A percentile compares a stretch with the other conserved stretches of the same genome.
Evolutionary conservation across 2,113 vertebrate genomes (phyloP).

Genomic region (Noturus placidus): DNA sequence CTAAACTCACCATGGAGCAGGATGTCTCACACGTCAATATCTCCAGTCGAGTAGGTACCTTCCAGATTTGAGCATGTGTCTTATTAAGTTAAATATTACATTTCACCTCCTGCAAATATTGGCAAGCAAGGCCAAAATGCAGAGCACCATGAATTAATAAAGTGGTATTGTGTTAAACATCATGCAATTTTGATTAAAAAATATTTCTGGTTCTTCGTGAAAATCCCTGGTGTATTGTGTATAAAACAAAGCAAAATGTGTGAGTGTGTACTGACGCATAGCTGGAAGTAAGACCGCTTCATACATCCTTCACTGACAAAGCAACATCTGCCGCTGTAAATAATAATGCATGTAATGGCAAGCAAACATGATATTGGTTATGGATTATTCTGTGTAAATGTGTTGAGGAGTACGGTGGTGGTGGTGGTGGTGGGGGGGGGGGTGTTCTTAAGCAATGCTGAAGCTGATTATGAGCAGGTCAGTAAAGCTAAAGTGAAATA

Average conservation of each 20-base stretch:
- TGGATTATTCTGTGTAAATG: background rate
- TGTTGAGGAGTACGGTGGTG: background rate
- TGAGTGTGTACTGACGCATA: background rate
- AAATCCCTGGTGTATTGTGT: background rate
- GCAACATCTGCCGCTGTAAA: background rate
- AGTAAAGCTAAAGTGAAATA: constrained; percentile 6
- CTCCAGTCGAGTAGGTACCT: constrained; percentile 20
- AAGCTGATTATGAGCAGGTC: background rate
- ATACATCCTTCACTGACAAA: constrained; percentile 8
- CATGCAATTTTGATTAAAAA: background rate
- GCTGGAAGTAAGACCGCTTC: background rate
- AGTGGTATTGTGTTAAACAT: background rate
- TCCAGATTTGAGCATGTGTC: background rate
- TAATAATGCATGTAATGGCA: background rate
- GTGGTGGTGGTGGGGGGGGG: background rate
- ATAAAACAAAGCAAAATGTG: background rate
- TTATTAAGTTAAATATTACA: constrained; percentile 18
- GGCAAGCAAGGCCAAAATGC: background rate
- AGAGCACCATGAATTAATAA: background rate
- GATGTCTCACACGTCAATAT: constrained; percentile 6
- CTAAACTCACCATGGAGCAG: constrained; percentile 7
- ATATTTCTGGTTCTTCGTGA: background rate
- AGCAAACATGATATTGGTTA: background rate
- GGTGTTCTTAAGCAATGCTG: background rate
- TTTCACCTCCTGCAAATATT: background rate